phyloP scores from a whole-genome alignment of 2,113 vertebrate genomes.

The Hemiprocne comata region DNA sequence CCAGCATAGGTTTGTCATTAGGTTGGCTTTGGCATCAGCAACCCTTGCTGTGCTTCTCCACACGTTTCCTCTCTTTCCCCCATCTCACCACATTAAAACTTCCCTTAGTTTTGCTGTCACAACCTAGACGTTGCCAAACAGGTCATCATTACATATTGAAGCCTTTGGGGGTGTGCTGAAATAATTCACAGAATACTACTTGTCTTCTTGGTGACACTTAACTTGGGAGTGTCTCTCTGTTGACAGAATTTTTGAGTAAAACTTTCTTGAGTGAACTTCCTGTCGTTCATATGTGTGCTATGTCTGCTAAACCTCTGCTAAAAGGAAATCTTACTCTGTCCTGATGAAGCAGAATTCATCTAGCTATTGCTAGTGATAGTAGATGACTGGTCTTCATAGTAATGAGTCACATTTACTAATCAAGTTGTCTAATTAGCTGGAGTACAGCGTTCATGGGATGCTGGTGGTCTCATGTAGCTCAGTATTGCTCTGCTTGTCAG shows the following conservation, averaged over 20 bases:
- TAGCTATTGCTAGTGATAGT: background rate
- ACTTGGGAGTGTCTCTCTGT: background rate
- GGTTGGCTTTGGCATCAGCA: background rate
- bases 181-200: background rate
- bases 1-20: background rate
- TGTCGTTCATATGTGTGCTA: rapidly evolving
- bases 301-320: background rate
- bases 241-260: background rate
- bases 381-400: background rate
- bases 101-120: background rate
- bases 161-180: background rate
- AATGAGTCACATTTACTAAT: background rate
- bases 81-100: background rate
- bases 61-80: background rate
- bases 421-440: background rate
- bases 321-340: background rate
- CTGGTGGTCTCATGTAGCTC: background rate
- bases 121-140: background rate
- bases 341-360: background rate
- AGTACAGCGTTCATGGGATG: rapidly evolving
- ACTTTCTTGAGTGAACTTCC: background rate
- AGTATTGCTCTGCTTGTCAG: background rate
- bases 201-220: rapidly evolving
- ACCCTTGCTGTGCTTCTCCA: background rate
- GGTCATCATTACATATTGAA: background rate